Conservation (phyloP, 2,113 vertebrate genomes). For the Aegotheles bennettii region DNA sequence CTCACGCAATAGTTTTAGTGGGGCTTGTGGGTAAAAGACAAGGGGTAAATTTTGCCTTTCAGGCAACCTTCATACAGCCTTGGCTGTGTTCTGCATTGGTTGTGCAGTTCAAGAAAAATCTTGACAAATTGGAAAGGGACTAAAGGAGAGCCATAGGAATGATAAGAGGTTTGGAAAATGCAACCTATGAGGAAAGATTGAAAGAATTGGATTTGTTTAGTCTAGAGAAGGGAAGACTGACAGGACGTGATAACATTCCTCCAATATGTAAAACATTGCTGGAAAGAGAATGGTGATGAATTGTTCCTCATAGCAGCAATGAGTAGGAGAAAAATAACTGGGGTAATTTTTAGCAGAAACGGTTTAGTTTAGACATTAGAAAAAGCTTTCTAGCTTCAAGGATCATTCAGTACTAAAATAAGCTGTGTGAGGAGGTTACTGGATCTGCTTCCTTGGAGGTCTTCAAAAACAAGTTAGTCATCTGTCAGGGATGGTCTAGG, state of each 20-base stretch:
- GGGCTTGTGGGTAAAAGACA: not conserved
- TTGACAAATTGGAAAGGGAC: slow-evolving; percentile 47
- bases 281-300: slow-evolving; percentile 58
- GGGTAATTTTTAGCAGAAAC: not conserved
- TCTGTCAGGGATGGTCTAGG: not conserved
- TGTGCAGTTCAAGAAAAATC: slow-evolving; percentile 10
- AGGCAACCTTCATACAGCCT: not conserved
- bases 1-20: not conserved
- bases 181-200: slow-evolving; percentile 57
- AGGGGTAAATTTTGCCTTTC: not conserved
- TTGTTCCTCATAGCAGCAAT: not conserved
- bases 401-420: not conserved
- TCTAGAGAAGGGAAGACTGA: slow-evolving; percentile 57
- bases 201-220: slow-evolving; percentile 65
- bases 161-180: slow-evolving; percentile 60
- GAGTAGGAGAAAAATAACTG: slow-evolving; percentile 17
- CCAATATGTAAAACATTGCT: slow-evolving; percentile 37
- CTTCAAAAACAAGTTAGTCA: not conserved
- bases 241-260: slow-evolving; percentile 45
- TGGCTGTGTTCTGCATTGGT: not conserved
- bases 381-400: slow-evolving; percentile 16
- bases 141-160: slow-evolving; percentile 49
- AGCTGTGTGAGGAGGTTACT: not conserved
- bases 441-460: slow-evolving; percentile 30
- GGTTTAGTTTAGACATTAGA: not conserved